A percentile compares a stretch with the other conserved stretches of the same genome.
Evolutionary conservation across 2,113 vertebrate species (phyloP).

Genomic region (Columbina picui): DNA sequence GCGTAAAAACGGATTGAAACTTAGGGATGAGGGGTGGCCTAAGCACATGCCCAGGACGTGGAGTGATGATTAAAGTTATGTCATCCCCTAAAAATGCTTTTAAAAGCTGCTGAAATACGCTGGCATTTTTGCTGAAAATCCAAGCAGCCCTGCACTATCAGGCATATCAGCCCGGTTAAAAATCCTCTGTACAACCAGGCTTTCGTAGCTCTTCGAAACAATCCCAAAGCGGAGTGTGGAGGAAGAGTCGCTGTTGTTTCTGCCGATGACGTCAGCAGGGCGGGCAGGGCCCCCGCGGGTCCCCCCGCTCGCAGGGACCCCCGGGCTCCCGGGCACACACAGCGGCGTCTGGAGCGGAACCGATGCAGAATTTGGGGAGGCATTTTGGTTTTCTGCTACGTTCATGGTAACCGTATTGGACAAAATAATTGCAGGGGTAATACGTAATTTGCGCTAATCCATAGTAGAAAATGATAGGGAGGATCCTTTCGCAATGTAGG

Average conservation of each 20-base stretch:
- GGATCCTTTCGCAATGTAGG: background rate
- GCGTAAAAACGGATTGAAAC: background rate
- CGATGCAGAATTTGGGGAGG: background rate
- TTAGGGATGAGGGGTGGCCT: background rate
- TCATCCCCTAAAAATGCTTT: conserved; percentile 47
- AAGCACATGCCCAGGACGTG: background rate
- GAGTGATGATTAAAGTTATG: conserved; percentile 30
- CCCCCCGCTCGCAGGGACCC: background rate
- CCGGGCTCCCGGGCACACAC: no score
- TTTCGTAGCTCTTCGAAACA: background rate
- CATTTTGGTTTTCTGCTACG: conserved; percentile 11
- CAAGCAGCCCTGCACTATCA: accelerated
- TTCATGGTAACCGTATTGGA: accelerated
- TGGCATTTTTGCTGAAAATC: background rate
- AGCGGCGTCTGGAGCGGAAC: background rate
- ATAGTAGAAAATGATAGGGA: background rate
- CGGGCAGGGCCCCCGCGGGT: background rate
- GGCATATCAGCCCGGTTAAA: background rate
- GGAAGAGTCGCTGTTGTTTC: background rate
- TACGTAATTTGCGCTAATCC: background rate
- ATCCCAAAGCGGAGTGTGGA: background rate
- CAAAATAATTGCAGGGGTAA: background rate
- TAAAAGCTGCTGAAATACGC: background rate
- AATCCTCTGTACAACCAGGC: accelerated
- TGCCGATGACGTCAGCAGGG: background rate